phyloP scores from a whole-genome alignment of 2,888 invertebrate species.

The Thecocarcelia acutangulata region DNA sequence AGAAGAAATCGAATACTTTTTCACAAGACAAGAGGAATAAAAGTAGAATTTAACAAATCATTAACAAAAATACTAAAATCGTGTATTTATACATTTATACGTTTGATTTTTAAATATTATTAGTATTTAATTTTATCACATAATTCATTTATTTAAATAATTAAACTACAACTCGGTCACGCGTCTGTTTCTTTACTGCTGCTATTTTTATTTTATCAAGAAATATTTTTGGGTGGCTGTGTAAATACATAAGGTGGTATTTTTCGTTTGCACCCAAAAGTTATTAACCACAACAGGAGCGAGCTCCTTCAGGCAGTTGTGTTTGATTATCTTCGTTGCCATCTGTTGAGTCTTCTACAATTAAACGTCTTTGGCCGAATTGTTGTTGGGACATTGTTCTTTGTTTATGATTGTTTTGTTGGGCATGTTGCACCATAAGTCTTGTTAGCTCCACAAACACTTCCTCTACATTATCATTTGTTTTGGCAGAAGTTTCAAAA shows the following conservation, averaged over 20 bases:
- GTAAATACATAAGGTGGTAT: conserved; percentile 1
- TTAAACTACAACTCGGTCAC: conserved; percentile 40
- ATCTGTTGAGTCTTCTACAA: conserved; percentile 70
- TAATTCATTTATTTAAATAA: conserved; percentile 55
- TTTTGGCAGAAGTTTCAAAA: conserved; percentile 96
- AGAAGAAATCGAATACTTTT: background rate
- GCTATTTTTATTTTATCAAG: background rate
- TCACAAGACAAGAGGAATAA: conserved; percentile 12
- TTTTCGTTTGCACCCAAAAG: background rate
- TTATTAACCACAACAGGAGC: conserved; percentile 67
- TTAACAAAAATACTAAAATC: conserved; percentile 29
- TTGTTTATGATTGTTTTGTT: conserved; percentile 72
- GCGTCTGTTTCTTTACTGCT: conserved; percentile 13
- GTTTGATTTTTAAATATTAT: background rate
- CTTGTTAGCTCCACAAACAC: conserved; percentile 92
- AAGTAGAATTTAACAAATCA: conserved; percentile 35
- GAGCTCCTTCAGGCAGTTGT: conserved; percentile 63
- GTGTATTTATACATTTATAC: conserved; percentile 8
- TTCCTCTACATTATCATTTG: conserved; percentile 94
- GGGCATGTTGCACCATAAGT: conserved; percentile 84
- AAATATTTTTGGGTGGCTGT: conserved; percentile 21
- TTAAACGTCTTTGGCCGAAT: conserved; percentile 70
- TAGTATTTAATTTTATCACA: conserved; percentile 58
- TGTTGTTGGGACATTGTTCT: conserved; percentile 72
- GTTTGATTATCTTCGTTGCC: conserved; percentile 65